Evolutionary conservation across 2,888 invertebrate genomes (phyloP).

Genomic region (Hydroisotoma schaefferi): DNA sequence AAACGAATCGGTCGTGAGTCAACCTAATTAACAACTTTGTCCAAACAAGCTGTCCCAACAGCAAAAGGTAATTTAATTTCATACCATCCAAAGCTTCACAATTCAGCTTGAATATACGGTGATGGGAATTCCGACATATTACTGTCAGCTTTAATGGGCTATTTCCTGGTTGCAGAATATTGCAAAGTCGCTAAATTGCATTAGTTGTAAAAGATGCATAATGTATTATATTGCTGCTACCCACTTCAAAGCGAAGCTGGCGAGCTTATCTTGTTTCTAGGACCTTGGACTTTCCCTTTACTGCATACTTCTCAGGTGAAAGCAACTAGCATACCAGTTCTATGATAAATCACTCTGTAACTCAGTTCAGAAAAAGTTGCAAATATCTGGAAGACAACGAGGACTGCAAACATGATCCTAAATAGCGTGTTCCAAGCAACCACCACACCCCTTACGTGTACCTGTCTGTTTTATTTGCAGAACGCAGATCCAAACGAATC

Average conservation of each 20-base stretch:
- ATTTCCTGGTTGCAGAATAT: too few relatives aligned
- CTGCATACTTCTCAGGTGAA: not conserved
- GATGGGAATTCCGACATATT: not conserved
- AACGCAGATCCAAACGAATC: slow-evolving; percentile 49
- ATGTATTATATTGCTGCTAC: slow-evolving; percentile 4
- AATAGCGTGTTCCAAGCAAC: not conserved
- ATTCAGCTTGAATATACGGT: not conserved
- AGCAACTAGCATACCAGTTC: too few relatives aligned
- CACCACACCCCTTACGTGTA: not conserved
- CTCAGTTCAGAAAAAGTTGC: not conserved
- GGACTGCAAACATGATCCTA: not conserved
- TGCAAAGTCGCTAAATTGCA: too few relatives aligned
- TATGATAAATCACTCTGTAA: not conserved
- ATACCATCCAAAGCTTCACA: not conserved
- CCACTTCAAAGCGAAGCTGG: slow-evolving; percentile 5
- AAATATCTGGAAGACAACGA: not conserved
- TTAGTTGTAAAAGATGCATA: not conserved
- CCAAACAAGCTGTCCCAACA: not conserved
- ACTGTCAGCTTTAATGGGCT: too few relatives aligned
- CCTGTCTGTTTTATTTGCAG: slow-evolving; percentile 44
- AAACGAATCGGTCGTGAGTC: slow-evolving; percentile 44
- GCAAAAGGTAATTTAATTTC: not conserved
- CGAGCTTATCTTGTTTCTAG: slow-evolving; percentile 8
- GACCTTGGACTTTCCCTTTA: not conserved
- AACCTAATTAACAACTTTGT: not conserved